These are phyloP conservation scores for Hirtodrosophila duncani DNA, from an alignment of 2,888 invertebrate species.

Conservation along the genomic window DNA sequence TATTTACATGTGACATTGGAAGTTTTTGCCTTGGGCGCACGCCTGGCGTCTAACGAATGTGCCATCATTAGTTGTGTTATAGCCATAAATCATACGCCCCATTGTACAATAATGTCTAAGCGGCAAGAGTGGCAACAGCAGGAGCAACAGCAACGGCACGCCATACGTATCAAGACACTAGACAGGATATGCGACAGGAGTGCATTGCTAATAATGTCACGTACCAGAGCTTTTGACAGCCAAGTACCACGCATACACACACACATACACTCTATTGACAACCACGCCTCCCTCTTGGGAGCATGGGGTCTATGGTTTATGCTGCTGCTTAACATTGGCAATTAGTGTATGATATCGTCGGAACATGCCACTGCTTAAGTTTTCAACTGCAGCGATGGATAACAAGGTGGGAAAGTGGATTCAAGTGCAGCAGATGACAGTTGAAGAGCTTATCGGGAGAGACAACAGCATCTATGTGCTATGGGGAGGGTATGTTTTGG, in stretches of 20 bases:
- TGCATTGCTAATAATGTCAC: constrained; percentile 69
- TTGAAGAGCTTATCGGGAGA: too few species aligned
- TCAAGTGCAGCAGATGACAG: too few species aligned
- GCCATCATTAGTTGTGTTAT: constrained; percentile 57
- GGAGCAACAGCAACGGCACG: constrained; percentile 1
- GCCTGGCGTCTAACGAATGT: constrained; percentile 47
- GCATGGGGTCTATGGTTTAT: constrained; percentile 10
- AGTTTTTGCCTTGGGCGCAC: constrained; percentile 18
- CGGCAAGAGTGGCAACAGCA: constrained; percentile 5
- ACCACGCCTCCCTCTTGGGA: not conserved
- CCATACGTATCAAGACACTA: constrained; percentile 11
- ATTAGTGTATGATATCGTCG: constrained; percentile 27
- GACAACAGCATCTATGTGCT: too few species aligned
- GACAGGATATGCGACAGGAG: constrained; percentile 30
- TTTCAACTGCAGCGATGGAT: too few species aligned
- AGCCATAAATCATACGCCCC: constrained; percentile 62
- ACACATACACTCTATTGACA: constrained; percentile 22
- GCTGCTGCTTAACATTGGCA: constrained; percentile 30
- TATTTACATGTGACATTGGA: constrained; percentile 9
- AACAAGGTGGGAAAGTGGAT: too few species aligned
- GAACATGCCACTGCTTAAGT: too few species aligned
- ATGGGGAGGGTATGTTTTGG: too few species aligned
- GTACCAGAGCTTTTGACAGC: constrained; percentile 62
- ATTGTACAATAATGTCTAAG: constrained; percentile 10
- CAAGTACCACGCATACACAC: constrained; percentile 46